phyloP scores from a whole-genome alignment of 1,140 invertebrate genomes.

The Adoxophyes honmai region DNA sequence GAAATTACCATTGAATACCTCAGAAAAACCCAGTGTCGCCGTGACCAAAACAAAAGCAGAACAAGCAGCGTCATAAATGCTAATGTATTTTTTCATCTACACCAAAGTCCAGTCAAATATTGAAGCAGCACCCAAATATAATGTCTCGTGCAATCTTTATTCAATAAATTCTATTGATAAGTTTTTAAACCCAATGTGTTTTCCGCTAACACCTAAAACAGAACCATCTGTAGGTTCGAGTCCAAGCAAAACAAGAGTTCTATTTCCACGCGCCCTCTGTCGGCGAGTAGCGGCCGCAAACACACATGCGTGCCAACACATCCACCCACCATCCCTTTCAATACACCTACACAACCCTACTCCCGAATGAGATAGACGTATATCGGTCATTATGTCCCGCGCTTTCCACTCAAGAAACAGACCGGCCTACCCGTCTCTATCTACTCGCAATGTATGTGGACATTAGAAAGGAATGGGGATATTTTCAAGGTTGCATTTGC shows the following conservation, averaged over 20 bases:
- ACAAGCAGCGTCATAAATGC: too few species aligned
- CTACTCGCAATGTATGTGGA: constrained; percentile 37
- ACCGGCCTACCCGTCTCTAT: constrained; percentile 65
- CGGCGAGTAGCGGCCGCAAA: constrained; percentile 61
- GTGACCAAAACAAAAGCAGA: too few species aligned
- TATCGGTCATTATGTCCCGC: constrained; percentile 44
- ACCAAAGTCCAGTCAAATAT: too few species aligned
- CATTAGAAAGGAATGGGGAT: constrained; percentile 54
- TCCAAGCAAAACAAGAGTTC: constrained; percentile 18
- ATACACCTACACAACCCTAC: constrained; percentile 54
- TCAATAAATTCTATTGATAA: too few species aligned
- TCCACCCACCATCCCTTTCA: constrained; percentile 59
- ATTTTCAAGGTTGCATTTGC: constrained; percentile 34
- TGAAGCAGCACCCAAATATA: too few species aligned
- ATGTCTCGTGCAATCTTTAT: too few species aligned
- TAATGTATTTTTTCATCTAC: too few species aligned
- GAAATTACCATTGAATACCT: too few species aligned
- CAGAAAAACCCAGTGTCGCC: too few species aligned
- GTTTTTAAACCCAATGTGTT: too few species aligned
- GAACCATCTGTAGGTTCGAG: constrained; percentile 30
- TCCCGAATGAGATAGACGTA: constrained; percentile 67
- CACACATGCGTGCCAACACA: constrained; percentile 37
- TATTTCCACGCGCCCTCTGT: constrained; percentile 64
- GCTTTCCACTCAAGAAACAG: constrained; percentile 58
- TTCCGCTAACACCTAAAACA: too few species aligned